phyloP scores from a whole-genome alignment of 2,888 invertebrate species.

The Chalcosyrphus nemorum region DNA sequence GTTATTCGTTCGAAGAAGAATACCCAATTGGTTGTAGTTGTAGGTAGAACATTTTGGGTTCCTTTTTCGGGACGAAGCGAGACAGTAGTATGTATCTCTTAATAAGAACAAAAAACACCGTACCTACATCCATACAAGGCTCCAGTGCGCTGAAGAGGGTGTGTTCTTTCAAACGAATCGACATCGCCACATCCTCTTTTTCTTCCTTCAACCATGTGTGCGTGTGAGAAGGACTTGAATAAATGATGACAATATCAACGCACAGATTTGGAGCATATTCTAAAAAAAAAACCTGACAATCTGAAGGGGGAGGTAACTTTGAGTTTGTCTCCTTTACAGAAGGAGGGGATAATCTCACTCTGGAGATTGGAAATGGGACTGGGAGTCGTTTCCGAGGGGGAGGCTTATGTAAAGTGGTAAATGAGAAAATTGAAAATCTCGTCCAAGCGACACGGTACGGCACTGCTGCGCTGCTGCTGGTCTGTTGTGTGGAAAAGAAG shows the following conservation, averaged over 20 bases:
- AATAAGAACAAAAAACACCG: background rate
- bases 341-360: background rate
- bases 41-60: background rate
- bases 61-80: slow-evolving; percentile 17
- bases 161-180: slow-evolving; percentile 47
- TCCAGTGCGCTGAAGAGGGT: slow-evolving; percentile 6
- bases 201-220: background rate
- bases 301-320: slow-evolving; percentile 4
- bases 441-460: background rate
- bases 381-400: background rate
- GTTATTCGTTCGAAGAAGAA: background rate
- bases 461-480: background rate
- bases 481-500: too few relatives aligned
- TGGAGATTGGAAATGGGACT: too few relatives aligned
- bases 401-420: slow-evolving; percentile 25
- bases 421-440: slow-evolving; percentile 10
- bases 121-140: background rate
- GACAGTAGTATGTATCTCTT: slow-evolving; percentile 8
- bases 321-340: background rate
- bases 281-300: background rate
- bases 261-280: background rate
- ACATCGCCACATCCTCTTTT: slow-evolving; percentile 34
- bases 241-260: background rate
- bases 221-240: background rate
- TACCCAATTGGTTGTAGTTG: slow-evolving; percentile 6